Base-by-base conservation (phyloP, 1,140 invertebrate species). In the Lepidotrigona ventralis region DNA sequence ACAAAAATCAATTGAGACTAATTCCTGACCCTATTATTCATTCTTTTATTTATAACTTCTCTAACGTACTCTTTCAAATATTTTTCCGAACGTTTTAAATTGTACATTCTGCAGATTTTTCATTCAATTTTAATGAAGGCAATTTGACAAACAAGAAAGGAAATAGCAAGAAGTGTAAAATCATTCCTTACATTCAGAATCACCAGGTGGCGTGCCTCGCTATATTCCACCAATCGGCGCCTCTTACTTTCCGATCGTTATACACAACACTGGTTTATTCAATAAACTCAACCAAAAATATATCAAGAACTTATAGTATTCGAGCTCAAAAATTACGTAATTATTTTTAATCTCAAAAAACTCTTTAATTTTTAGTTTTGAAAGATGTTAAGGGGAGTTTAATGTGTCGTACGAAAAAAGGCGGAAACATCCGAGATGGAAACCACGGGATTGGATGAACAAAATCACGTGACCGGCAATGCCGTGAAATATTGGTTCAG, bases 191-290 rank as follows among this genome's bases (percentile, higher is more conserved):
- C 78, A 83, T 83, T 70, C 81, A 39, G 39, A 39, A 26, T 70
- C 74, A 79, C 69, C 15, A 70, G 71, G 12, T 81, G 64, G 70
- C 60, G 79, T 80, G 54, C 46, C 51, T 63, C 23, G 8, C 53
- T 64, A 19, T 60, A 14, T 54, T 68, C 70, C 15, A 78, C 84
- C 84, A 85, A 85, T 85, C 75, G 21, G 51, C 19, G 23, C 14
- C 23, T 33, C 11, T 11, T 54, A 78, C 33, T 46, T 73, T 83
- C 39, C 74, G 84, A 85, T 85, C 81, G 81, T 85, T 85, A 85
- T 56, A 60, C 23, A 26, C 33, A 69, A 54, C 21, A 29, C 39
- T 19, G 64, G 21, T 85, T 73, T 29, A 53, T 71, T 33, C 23
- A 2, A 54, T 17, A 0, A 72, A n/a, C 19, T 69, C 8, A 11